Percentiles rank a stretch among this genome's conserved stretches.
phyloP scores from a whole-genome alignment of 1,140 invertebrate genomes.

The Drosophila pruinosa region DNA sequence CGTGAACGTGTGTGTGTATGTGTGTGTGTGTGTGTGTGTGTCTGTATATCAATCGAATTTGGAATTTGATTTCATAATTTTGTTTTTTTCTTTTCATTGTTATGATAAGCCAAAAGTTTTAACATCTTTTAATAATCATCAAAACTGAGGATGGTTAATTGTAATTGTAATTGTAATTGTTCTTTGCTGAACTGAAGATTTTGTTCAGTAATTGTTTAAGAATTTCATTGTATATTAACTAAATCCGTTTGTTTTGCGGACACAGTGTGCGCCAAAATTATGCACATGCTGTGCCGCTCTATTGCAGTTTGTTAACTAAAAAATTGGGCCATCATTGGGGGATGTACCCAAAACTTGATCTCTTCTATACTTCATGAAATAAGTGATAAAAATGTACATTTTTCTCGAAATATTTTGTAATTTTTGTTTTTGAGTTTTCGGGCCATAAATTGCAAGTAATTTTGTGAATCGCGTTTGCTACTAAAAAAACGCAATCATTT shows the following conservation, averaged over 20 bases:
- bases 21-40: constrained; percentile 31
- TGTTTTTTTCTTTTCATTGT: constrained; percentile 51
- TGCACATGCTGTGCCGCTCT: constrained; percentile 51
- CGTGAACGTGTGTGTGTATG: constrained; percentile 47
- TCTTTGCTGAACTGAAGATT: constrained; percentile 40
- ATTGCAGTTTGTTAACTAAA: constrained; percentile 73
- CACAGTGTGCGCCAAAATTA: constrained; percentile 66
- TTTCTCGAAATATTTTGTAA: constrained; percentile 53
- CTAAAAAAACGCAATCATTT: constrained; percentile 78
- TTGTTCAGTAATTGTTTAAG: constrained; percentile 26
- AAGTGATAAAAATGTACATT: constrained; percentile 81
- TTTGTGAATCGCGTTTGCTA: constrained; percentile 79
- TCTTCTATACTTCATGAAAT: constrained; percentile 70
- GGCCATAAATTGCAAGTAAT: constrained; percentile 56
- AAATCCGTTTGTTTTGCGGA: constrained; percentile 54
- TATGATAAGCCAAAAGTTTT: constrained; percentile 75
- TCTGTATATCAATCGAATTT: constrained; percentile 60
- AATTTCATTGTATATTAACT: constrained; percentile 44
- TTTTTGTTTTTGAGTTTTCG: constrained; percentile 38
- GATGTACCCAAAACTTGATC: constrained; percentile 35
- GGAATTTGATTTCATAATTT: constrained; percentile 54
- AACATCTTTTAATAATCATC: constrained; percentile 56
- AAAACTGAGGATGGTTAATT: constrained; percentile 62
- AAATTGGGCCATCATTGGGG: constrained; percentile 26
- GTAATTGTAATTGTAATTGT: constrained; percentile 46